Percentiles rank a stretch among this genome's conserved stretches.
phyloP scores from a whole-genome alignment of 2,113 vertebrate genomes.

The Eleginops maclovinus region DNA sequence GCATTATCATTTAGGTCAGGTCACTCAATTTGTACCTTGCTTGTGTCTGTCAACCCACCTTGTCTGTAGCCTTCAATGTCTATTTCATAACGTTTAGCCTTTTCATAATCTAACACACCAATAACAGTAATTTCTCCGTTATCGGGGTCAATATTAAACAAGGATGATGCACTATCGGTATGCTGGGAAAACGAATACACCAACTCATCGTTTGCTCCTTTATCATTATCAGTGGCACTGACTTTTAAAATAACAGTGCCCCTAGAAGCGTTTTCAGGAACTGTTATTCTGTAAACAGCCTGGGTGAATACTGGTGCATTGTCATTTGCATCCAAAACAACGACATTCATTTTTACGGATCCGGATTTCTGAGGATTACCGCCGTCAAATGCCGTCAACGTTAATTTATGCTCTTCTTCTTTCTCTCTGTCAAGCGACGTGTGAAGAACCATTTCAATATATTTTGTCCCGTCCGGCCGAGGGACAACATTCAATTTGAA shows the following conservation, averaged over 20 bases:
- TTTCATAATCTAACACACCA: conserved; percentile 85
- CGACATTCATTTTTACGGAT: conserved; percentile 77
- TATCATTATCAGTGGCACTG: conserved; percentile 79
- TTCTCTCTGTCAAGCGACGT: conserved; percentile 78
- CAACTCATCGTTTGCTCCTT: conserved; percentile 73
- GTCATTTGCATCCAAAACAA: conserved; percentile 83
- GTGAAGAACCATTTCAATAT: conserved; percentile 81
- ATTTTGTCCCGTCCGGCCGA: conserved; percentile 77
- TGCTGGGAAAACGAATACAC: conserved; percentile 77
- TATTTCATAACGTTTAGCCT: conserved; percentile 79
- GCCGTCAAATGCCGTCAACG: conserved; percentile 80
- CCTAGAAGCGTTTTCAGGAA: conserved; percentile 74
- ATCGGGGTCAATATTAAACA: conserved; percentile 75
- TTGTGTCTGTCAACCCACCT: conserved; percentile 77
- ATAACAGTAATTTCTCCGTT: conserved; percentile 82
- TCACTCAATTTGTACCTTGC: conserved; percentile 86
- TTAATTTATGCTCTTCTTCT: conserved; percentile 73
- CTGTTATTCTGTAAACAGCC: conserved; percentile 67
- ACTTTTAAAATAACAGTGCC: conserved; percentile 66
- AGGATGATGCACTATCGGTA: conserved; percentile 37
- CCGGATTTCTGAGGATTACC: conserved; percentile 81
- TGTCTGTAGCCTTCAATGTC: conserved; percentile 85
- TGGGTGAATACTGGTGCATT: conserved; percentile 81
- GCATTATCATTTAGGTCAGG: conserved; percentile 82
- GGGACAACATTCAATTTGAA: conserved; percentile 80